These are phyloP conservation scores for Oryzias dopingdopingensis DNA, from an alignment of 2,797 vertebrate genomes.

Conservation along the genomic window DNA sequence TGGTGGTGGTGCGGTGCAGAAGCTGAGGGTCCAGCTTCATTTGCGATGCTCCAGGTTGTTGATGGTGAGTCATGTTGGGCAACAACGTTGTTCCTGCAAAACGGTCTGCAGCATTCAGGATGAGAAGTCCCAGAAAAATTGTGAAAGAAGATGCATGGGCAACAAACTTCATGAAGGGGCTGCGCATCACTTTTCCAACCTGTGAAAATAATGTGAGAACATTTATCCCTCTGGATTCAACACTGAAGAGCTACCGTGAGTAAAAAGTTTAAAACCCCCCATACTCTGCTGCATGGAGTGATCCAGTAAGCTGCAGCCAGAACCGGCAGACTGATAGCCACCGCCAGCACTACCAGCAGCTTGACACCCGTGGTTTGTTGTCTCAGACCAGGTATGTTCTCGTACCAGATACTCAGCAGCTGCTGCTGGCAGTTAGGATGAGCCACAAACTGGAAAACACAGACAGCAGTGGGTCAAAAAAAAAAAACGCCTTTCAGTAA, in stretches of 20 bases:
- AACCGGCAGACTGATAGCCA: conserved; percentile 89
- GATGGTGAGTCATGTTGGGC: conserved; percentile 89
- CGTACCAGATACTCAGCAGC: conserved; percentile 97
- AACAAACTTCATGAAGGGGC: conserved; percentile 98
- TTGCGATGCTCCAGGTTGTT: conserved; percentile 15
- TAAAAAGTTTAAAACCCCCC: conserved; percentile 6
- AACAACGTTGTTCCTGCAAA: conserved; percentile 90
- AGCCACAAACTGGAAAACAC: conserved; percentile 88
- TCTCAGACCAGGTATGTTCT: conserved; percentile 90
- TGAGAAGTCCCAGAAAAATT: conserved; percentile 93
- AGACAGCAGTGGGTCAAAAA: conserved; percentile 1
- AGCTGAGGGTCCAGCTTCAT: conserved; percentile 74
- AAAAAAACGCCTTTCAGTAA: not conserved
- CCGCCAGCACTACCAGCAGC: conserved; percentile 90
- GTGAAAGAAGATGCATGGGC: conserved; percentile 97
- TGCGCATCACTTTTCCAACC: conserved; percentile 93
- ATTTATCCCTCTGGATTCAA: not conserved
- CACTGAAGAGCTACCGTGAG: not conserved
- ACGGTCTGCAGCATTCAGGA: conserved; percentile 96
- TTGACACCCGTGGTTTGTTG: conserved; percentile 94
- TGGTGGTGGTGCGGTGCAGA: conserved; percentile 95
- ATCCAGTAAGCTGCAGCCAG: conserved; percentile 92
- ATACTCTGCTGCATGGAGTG: conserved; percentile 93
- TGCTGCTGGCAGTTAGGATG: conserved; percentile 99
- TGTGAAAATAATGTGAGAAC: conserved; percentile 55